Percentiles rank a stretch among this genome's conserved stretches.
Evolutionary conservation across 2,797 vertebrate species (phyloP).

Genomic region (Lophius americanus): DNA sequence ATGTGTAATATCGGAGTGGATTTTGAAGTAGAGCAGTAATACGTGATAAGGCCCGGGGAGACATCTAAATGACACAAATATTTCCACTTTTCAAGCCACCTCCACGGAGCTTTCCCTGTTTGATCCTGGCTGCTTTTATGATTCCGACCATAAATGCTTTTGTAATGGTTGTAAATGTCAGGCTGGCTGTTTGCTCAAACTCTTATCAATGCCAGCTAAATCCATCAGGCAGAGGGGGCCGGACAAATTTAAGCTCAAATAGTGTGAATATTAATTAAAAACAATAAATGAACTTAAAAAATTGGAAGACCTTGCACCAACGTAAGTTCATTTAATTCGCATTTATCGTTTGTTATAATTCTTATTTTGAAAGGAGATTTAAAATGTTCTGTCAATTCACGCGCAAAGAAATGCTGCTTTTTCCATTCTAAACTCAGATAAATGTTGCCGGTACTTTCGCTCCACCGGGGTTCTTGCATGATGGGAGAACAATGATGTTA

Average conservation of each 20-base stretch:
- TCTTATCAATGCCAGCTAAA: constrained; percentile 40
- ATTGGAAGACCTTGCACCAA: no score
- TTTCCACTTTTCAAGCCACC: constrained; percentile 63
- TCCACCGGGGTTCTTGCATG: constrained; percentile 21
- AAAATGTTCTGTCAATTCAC: no score
- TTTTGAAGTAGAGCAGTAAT: constrained; percentile 25
- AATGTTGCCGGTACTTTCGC: no score
- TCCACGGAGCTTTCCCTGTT: constrained; percentile 55
- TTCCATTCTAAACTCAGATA: no score
- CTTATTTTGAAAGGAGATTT: no score
- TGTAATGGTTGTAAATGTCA: constrained; percentile 70
- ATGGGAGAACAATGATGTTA: constrained; percentile 34
- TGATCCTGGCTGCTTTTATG: constrained; percentile 61
- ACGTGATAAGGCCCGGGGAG: constrained; percentile 47
- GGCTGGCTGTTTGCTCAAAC: constrained; percentile 46
- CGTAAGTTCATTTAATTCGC: no score
- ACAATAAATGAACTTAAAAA: no score
- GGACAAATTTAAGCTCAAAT: no score
- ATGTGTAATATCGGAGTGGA: constrained; percentile 52
- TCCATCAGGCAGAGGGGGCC: neutral
- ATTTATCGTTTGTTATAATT: no score
- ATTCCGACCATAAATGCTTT: constrained; percentile 64
- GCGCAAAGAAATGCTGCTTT: no score
- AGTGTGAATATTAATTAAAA: no score
- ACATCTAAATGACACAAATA: constrained; percentile 48